Evolutionary conservation across 1,140 invertebrate genomes (phyloP).

Genomic region (Lasaia peninsularis): DNA sequence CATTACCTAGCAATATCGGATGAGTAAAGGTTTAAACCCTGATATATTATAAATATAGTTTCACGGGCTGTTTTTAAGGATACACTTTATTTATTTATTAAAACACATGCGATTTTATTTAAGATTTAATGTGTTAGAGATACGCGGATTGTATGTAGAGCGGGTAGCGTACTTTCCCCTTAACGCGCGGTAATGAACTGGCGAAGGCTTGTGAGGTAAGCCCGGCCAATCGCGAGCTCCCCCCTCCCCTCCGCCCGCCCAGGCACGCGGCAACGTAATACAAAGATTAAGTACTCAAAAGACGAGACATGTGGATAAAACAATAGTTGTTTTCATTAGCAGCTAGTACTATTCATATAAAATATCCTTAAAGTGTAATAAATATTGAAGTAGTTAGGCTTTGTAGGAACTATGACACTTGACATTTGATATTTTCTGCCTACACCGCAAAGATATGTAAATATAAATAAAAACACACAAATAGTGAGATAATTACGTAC

Average conservation of each 20-base stretch:
- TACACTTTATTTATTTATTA: background rate
- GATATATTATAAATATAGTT: background rate
- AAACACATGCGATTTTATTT: background rate
- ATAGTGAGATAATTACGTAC: too few species aligned
- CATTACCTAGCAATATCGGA: background rate
- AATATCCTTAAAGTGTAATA: too few species aligned
- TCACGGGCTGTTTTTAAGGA: background rate
- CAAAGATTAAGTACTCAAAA: constrained; percentile 11
- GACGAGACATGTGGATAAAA: background rate
- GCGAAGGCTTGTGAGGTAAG: constrained; percentile 6
- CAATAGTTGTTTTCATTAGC: too few species aligned
- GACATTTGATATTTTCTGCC: too few species aligned
- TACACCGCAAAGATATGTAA: too few species aligned
- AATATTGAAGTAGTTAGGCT: too few species aligned
- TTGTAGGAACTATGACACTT: too few species aligned
- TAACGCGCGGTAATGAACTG: background rate
- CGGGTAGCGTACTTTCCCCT: background rate
- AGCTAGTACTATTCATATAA: too few species aligned
- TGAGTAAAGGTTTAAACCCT: background rate
- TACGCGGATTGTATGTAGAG: background rate
- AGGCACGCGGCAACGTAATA: constrained; percentile 8
- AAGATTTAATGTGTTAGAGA: background rate
- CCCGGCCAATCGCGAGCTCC: constrained; percentile 6
- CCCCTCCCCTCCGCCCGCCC: background rate
- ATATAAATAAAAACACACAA: too few species aligned